Evolutionary conservation across 2,888 invertebrate species (phyloP).

Genomic region (Adineta ricciae): DNA sequence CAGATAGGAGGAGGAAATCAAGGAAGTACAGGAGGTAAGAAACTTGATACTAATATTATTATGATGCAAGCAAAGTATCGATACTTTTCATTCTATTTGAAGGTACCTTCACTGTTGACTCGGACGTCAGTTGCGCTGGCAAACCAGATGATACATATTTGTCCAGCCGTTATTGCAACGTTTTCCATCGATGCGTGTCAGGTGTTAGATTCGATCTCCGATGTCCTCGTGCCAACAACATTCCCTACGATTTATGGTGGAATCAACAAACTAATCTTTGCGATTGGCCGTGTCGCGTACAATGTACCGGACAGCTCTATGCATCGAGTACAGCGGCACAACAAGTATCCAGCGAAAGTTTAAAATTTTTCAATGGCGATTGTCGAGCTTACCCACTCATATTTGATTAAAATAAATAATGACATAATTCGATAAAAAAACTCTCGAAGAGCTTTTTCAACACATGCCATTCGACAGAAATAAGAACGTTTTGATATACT

Average conservation of each 20-base stretch:
- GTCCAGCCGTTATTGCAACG: conserved; percentile 28
- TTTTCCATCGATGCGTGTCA: conserved; percentile 27
- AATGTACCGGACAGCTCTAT: conserved; percentile 25
- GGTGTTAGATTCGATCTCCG: conserved; percentile 27
- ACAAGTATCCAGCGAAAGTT: conserved; percentile 24
- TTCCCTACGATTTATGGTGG: conserved; percentile 33
- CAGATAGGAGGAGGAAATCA: not conserved
- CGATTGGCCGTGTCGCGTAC: conserved; percentile 29
- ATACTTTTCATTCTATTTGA: no score
- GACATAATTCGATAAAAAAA: no score
- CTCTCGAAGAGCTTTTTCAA: no score
- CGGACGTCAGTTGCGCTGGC: conserved; percentile 2
- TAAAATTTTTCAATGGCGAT: not conserved
- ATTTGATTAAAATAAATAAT: no score
- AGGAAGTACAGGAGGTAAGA: not conserved
- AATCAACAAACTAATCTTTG: conserved; percentile 28
- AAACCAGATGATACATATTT: conserved; percentile 25
- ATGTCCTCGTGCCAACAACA: conserved; percentile 26
- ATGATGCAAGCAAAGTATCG: no score
- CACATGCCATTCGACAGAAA: no score
- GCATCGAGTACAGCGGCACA: not conserved
- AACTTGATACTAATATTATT: no score
- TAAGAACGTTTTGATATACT: no score
- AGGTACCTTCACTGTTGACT: not conserved
- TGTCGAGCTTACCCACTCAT: not conserved